Evolutionary conservation across 1,140 invertebrate species (phyloP).

Genomic region (Trachymyrmex cornetzi): DNA sequence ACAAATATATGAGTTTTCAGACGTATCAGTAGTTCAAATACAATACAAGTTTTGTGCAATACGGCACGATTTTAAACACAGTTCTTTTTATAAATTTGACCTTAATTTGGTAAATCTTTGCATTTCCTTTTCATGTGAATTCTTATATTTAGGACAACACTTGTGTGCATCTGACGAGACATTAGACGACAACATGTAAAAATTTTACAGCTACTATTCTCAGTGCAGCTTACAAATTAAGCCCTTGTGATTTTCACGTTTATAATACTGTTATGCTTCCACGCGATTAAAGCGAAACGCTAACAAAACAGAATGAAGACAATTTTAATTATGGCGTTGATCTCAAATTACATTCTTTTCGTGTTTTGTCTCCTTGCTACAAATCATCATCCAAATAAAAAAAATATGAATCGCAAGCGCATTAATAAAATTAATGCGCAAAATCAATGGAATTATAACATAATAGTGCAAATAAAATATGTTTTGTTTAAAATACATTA

Average conservation of each 20-base stretch:
- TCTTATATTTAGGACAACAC: neutral
- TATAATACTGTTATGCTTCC: slow-evolving; percentile 69
- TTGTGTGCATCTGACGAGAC: slow-evolving; percentile 58
- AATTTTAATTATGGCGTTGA: slow-evolving; percentile 55
- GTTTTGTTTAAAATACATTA: neutral
- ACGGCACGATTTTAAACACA: neutral
- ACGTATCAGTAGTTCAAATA: neutral
- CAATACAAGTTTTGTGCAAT: neutral
- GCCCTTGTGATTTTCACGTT: slow-evolving; percentile 47
- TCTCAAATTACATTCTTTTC: slow-evolving; percentile 31
- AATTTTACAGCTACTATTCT: slow-evolving; percentile 62
- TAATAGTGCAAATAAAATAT: neutral
- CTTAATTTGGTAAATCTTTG: slow-evolving; percentile 53
- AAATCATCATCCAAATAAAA: neutral
- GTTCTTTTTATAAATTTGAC: neutral
- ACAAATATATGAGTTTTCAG: neutral
- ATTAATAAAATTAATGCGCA: neutral
- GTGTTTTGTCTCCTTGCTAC: neutral
- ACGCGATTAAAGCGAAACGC: slow-evolving; percentile 60
- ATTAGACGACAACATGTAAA: slow-evolving; percentile 57
- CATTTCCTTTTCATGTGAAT: slow-evolving; percentile 49
- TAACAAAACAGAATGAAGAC: slow-evolving; percentile 44
- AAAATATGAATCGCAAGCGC: neutral
- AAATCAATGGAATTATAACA: neutral
- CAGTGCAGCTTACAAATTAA: slow-evolving; percentile 40